Evolutionary conservation across 2,797 vertebrate species (phyloP).

Genomic region (Gymnodraco acuticeps): DNA sequence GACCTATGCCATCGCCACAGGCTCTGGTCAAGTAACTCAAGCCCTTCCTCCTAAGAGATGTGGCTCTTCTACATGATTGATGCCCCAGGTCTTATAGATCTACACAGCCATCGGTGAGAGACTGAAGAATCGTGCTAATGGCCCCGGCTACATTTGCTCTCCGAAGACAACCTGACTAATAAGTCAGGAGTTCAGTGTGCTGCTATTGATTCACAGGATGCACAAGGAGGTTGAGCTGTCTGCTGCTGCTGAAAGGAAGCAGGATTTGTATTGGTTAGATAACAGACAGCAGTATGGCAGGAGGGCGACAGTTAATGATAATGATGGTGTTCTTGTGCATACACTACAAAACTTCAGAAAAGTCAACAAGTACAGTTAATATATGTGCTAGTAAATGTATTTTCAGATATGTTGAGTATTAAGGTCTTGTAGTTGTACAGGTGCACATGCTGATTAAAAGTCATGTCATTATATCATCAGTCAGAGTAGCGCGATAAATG

Average conservation of each 20-base stretch:
- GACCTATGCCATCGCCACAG: conserved; percentile 42
- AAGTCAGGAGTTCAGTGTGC: conserved; percentile 55
- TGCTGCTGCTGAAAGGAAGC: conserved; percentile 46
- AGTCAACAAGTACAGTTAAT: conserved; percentile 5
- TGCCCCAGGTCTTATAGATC: conserved; percentile 31
- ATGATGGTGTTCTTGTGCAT: conserved; percentile 17
- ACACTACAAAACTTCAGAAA: conserved; percentile 6
- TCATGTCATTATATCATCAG: conserved; percentile 43
- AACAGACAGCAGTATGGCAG: conserved; percentile 42
- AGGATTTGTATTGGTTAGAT: conserved; percentile 48
- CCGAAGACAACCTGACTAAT: conserved; percentile 69
- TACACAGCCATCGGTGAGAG: conserved; percentile 24
- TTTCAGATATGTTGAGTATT: conserved; percentile 18
- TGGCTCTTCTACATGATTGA: conserved; percentile 40
- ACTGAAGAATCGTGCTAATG: conserved; percentile 61
- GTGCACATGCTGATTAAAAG: conserved; percentile 22
- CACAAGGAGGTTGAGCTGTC: conserved; percentile 27
- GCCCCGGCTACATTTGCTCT: conserved; percentile 61
- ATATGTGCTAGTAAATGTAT: conserved; percentile 18
- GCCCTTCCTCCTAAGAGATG: conserved; percentile 41
- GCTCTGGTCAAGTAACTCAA: conserved; percentile 48
- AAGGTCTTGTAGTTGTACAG: conserved; percentile 10
- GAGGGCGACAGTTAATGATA: conserved; percentile 32
- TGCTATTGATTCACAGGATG: conserved; percentile 56
- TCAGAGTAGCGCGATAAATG: conserved; percentile 22